Percentiles rank a stretch among this genome's conserved stretches.
Conservation (phyloP, 2,113 vertebrate species). For the Gasterosteus aculeatus region DNA sequence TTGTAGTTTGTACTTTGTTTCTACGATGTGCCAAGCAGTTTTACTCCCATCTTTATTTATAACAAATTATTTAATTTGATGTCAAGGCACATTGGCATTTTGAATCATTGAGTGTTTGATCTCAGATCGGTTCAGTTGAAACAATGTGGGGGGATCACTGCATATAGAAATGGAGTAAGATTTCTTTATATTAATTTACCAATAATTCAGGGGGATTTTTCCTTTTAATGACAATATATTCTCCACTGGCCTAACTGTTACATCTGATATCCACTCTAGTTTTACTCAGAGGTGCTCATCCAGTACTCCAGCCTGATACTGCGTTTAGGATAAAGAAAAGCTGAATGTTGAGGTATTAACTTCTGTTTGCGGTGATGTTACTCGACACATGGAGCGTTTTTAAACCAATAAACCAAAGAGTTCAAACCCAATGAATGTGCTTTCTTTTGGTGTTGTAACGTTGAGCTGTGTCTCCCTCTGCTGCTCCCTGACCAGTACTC, state of each 20-base stretch:
- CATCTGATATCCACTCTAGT: neutral
- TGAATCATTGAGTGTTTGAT: neutral
- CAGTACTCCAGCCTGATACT: neutral
- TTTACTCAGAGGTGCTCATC: neutral
- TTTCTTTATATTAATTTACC: neutral
- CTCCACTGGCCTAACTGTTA: neutral
- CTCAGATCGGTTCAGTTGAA: neutral
- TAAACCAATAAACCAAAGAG: conserved; percentile 51
- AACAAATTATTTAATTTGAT: neutral
- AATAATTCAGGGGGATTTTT: neutral
- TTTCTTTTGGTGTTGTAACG: rapidly evolving
- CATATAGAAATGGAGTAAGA: neutral
- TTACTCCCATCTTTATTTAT: conserved; percentile 21
- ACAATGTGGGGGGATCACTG: neutral
- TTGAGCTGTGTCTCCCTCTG: conserved; percentile 51
- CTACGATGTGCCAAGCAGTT: neutral
- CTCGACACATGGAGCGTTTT: neutral
- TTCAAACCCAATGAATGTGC: neutral
- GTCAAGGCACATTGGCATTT: too few species aligned
- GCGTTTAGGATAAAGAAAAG: neutral
- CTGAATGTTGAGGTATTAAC: neutral
- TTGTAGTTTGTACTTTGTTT: neutral
- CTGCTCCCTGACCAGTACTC: conserved; percentile 12
- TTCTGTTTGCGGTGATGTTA: neutral
- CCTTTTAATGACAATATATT: neutral